Conservation (phyloP, 1,140 invertebrate species). For the honey bee (Apis mellifera) region Amel_HAv3.1 CM009935.2:1051001-1051500, state of each 20-base stretch:
- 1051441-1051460: conserved; percentile 18
- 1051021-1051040: not conserved
- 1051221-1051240: conserved; percentile 71
- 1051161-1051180: not conserved
- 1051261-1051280: conserved; percentile 77
- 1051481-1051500: conserved; percentile 12
- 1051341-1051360: conserved; percentile 32
- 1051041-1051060: conserved; percentile 38
- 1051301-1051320: conserved; percentile 60
- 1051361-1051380: conserved; percentile 33
- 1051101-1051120: not conserved
- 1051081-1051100: conserved; percentile 42
- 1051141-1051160: not conserved
- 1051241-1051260: conserved; percentile 80
- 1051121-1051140: not conserved
- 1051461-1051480: conserved; percentile 14
- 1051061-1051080: conserved; percentile 31
- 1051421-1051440: conserved; percentile 42
- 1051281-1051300: conserved; percentile 74
- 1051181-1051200: conserved; percentile 20
- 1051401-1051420: conserved; percentile 43
- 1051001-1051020: no score
- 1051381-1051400: conserved; percentile 17
- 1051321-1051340: conserved; percentile 39
- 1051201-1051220: conserved; percentile 74